Percentiles rank a stretch among this genome's conserved stretches.
Conservation (phyloP, 2,888 invertebrate species). For the Scrobipalpa atriplicella region DNA sequence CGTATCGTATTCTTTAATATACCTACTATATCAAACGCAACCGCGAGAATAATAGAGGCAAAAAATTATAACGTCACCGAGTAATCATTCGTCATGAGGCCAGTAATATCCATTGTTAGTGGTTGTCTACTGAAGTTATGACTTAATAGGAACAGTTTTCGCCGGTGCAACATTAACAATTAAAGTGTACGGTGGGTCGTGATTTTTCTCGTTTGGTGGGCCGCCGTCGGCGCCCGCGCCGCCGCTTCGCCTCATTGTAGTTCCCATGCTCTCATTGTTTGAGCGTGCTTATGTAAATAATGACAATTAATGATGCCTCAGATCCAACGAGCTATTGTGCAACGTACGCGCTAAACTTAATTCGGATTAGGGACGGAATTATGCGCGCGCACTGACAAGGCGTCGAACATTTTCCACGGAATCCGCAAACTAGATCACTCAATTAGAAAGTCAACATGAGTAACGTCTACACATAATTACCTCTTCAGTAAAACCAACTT, state of each 20-base stretch:
- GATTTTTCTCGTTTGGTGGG: conserved; percentile 38
- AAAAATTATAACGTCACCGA: background rate
- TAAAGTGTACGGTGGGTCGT: conserved; percentile 29
- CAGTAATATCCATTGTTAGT: conserved; percentile 6
- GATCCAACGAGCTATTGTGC: conserved; percentile 44
- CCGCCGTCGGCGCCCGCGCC: conserved; percentile 13
- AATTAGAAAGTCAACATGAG: background rate
- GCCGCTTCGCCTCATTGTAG: conserved; percentile 26
- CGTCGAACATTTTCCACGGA: background rate
- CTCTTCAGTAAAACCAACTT: background rate
- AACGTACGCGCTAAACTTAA: conserved; percentile 35
- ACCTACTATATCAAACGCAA: background rate
- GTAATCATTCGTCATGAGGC: background rate
- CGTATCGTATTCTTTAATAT: background rate
- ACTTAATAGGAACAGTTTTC: conserved; percentile 10
- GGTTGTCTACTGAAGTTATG: background rate
- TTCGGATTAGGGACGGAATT: conserved; percentile 22
- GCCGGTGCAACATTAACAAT: conserved; percentile 21
- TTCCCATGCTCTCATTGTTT: conserved; percentile 55
- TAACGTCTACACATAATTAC: background rate
- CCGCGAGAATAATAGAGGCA: background rate
- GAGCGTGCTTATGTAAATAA: conserved; percentile 54
- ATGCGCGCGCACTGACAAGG: background rate
- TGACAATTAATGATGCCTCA: conserved; percentile 48
- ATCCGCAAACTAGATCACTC: background rate